A percentile compares a stretch with the other conserved stretches of the same genome.
These are phyloP conservation scores for Tribolium madens DNA, from an alignment of 1,140 invertebrate species.

Conservation along the genomic window DNA sequence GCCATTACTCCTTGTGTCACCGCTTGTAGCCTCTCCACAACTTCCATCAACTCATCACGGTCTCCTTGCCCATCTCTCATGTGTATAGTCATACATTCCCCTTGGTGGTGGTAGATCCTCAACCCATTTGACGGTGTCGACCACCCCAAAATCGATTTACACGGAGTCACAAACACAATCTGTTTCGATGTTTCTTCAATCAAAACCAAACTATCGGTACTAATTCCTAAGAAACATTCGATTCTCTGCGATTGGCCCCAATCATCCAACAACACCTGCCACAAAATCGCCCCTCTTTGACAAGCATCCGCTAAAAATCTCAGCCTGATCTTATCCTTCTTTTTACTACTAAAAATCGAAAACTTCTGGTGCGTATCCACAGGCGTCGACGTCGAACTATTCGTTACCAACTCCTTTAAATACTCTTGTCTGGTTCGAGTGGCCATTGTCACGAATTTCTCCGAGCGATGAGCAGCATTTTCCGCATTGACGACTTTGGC, in stretches of 20 bases:
- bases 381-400: constrained; percentile 84
- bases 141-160: constrained; percentile 80
- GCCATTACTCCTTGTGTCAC: constrained; percentile 82
- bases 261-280: constrained; percentile 81
- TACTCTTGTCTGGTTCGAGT: constrained; percentile 96
- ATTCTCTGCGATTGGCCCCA: constrained; percentile 75
- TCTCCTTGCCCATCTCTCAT: constrained; percentile 75
- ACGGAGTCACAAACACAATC: constrained; percentile 89
- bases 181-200: constrained; percentile 87
- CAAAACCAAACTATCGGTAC: constrained; percentile 87
- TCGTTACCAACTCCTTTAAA: constrained; percentile 90
- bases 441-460: constrained; percentile 98
- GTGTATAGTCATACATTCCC: constrained; percentile 85
- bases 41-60: constrained; percentile 83
- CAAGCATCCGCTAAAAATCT: constrained; percentile 76
- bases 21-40: constrained; percentile 77
- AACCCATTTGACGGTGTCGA: constrained; percentile 69
- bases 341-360: constrained; percentile 79
- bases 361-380: constrained; percentile 91
- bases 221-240: constrained; percentile 89
- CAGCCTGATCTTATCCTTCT: constrained; percentile 76
- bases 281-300: constrained; percentile 81
- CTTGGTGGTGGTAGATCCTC: constrained; percentile 81
- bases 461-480: constrained; percentile 94
- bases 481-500: constrained; percentile 98